Base-by-base conservation (phyloP, 2,797 vertebrate genomes). In the Carduelis carduelis region DNA sequence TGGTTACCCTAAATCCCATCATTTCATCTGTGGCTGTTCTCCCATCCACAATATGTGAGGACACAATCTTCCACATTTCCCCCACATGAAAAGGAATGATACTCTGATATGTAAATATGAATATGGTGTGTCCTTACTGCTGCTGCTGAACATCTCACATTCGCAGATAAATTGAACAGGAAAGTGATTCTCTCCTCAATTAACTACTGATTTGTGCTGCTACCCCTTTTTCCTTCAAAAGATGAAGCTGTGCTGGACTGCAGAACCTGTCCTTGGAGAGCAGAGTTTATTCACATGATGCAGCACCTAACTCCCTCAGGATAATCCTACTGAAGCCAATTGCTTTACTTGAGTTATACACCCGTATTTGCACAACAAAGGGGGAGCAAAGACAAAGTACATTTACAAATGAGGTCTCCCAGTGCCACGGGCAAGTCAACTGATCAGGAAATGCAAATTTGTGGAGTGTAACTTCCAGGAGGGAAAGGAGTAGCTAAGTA, bases 391-490 rank as follows among this genome's bases (percentile, higher is more conserved):
- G 39, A 66, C 69, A 55, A 39, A n/a, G 39, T 2, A 24, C 0
- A 22, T 4, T 57, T 46, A 41, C 32, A 88, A 89, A 83, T 24
- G 47, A 83, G 65, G 65, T 59, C 53, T 75, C 86, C 14, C 46
- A 66, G 44, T 43, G 86, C 90, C 28, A 20, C 17, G 27, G 76
- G 74, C 80, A 49, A 81, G 18, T 37, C 6, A 74, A 47, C 26
- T 37, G 50, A 90, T 91, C 46, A 64, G 27, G 77, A 91, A 91
- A 95, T 68, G 77, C 69, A 92, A 50, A 93, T 86, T 20, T 43
- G 11, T 41, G 35, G 30, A 83, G 80, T 35, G 17, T 28, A 70
- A 60, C 55, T 63, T 87, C 59, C 64, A 55, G 56, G 39, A 89
- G 39, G 35, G n/a, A 74, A 83, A 93, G 61, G 30, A 93, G 61